Base-by-base conservation (phyloP, 92 coral and sea anemone species). In the Siderastrea siderea region DNA sequence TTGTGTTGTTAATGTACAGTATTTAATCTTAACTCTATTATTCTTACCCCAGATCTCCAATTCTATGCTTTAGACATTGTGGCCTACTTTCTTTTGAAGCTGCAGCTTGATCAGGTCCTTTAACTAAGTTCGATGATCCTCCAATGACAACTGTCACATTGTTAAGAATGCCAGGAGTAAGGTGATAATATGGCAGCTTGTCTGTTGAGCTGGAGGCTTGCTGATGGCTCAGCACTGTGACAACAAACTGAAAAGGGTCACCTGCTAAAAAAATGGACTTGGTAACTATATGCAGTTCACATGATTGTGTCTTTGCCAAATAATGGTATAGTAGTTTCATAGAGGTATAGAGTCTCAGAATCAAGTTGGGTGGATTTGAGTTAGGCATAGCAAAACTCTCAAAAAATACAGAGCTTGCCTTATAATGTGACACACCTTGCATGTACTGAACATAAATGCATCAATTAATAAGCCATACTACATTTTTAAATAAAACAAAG, bases 1-100 rank as follows among this genome's bases (percentile, higher is more conserved):
- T 59, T 59, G 64, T 26, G 38, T 26, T 26, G 38, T 26, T 26
- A 26, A 26, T 26, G 38, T 26, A 26, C 6, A 3, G 44, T 65
- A 65, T 17, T 4, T 16, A 16, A 68, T 55, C 10, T 12, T 26
- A 26, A 26, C 38, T 26, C 46, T 58, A 1, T 14, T 15, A 16
- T 75, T 9, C 91, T 84, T 89, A 98, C 99, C 99, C 98, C 49
- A 98, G 78, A 74, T 96, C 97, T 2, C 83, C 51, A 8, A 96
- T 81, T 46, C 91, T 74, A 63, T 87, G 88, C 84, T 88, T 92
- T 26, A 80, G 61, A 62, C 81, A 76, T 2, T 60, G 79, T 65
- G 89, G 47, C 68, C 63, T 86, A 46, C 75, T 86, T 62, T 68
- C 68, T 73, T 71, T 86, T 54, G 85, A 54, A 58, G 66, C 83